A percentile compares a stretch with the other conserved stretches of the same genome.
phyloP scores from a whole-genome alignment of 2,888 invertebrate species.

The Muscina levida region DNA sequence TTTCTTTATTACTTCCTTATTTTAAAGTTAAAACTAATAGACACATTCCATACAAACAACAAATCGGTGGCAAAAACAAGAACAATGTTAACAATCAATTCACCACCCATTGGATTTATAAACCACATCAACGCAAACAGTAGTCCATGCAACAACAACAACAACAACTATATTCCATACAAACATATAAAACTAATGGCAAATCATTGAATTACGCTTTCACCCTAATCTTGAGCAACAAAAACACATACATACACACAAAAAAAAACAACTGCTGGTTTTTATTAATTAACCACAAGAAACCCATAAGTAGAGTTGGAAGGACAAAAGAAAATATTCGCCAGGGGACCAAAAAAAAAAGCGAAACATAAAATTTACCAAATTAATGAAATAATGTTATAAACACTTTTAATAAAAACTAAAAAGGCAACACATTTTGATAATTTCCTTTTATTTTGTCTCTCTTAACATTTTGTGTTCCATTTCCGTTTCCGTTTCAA shows the following conservation, averaged over 20 bases:
- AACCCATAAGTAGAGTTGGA: not conserved
- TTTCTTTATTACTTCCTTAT: not conserved
- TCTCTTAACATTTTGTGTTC: slow-evolving; percentile 6
- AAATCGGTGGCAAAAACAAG: not conserved
- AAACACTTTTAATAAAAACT: slow-evolving; percentile 1
- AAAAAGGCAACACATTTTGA: slow-evolving; percentile 60
- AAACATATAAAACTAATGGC: slow-evolving; percentile 16
- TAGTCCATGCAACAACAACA: slow-evolving; percentile 32
- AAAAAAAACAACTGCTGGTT: not conserved
- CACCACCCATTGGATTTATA: not conserved
- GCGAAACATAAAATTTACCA: slow-evolving; percentile 17
- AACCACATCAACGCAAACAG: not conserved
- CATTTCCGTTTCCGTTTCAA: not conserved
- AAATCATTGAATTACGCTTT: slow-evolving; percentile 38
- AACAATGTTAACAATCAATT: not conserved
- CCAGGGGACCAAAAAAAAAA: not conserved
- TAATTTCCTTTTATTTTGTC: slow-evolving; percentile 47
- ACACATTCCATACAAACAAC: not conserved
- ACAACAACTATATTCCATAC: slow-evolving; percentile 9
- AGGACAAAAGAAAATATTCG: not conserved
- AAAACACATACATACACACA: not conserved
- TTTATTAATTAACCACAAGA: not conserved
- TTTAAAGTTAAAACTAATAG: slow-evolving; percentile 16
- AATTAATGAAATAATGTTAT: slow-evolving; percentile 22
- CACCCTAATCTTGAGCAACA: slow-evolving; percentile 22